Base-by-base conservation (phyloP, 2,888 invertebrate species). In the Zaprionus lineosus region DNA sequence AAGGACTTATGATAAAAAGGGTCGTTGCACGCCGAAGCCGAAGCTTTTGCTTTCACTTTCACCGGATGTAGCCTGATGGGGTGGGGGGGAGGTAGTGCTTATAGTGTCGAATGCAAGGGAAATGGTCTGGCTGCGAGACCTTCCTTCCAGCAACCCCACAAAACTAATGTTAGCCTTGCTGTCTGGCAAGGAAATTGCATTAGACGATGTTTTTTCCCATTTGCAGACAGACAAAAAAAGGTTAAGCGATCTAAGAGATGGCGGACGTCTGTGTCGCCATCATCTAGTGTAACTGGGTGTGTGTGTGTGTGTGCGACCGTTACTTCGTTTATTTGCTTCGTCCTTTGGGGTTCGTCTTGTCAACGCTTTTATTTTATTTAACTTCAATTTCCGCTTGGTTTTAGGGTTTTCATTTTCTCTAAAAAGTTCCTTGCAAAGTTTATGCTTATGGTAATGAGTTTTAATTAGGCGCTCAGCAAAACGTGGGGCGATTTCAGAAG, bases 111-210 rank as follows among this genome's bases (percentile, higher is more conserved):
- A 44, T 59, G 63, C 46, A 50, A 47, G 57, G 66, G 65, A 66
- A 83, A n/a, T n/a, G n/a, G n/a, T n/a, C n/a, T n/a, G n/a, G n/a
- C n/a, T n/a, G n/a, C n/a, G n/a, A n/a, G n/a, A n/a, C n/a, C n/a
- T n/a, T n/a, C n/a, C n/a, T n/a, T n/a, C n/a, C 1, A 33, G 12
- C 12, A 29, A 34, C 28, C 31, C 46, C 12, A 26, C 11, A 15
- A 29, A 33, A 24, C 36, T 15, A 51, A 39, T 47, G 39, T 21
- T 36, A 18, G 19, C 34, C 12, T 29, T 47, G 56, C 39, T 31
- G 86, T 86, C 83, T 83, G 84, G 82, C 75, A 58, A 66, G 86
- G 75, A 83, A 83, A 83, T 86, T 83, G 73, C 86, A 83, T 83
- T 86, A 84, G 59, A 55, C 53, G 24, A 61, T 59, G 58, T 61